Base-by-base conservation (phyloP, 2,113 vertebrate species). In the Anguilla rostrata region DNA sequence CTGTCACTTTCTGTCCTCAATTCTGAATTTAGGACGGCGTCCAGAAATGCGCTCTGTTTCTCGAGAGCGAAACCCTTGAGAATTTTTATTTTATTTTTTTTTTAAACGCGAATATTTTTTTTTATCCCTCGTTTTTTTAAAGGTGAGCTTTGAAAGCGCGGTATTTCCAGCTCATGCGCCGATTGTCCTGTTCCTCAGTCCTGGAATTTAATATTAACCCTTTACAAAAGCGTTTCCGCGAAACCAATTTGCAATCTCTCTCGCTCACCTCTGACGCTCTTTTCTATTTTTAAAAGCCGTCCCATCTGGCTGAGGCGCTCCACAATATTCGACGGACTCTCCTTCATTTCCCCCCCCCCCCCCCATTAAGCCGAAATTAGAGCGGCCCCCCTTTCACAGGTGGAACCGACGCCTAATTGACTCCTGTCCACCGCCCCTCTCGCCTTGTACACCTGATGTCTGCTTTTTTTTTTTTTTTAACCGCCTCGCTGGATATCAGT, bases 281-380 rank as follows among this genome's bases (percentile, higher is more conserved):
- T 92, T 92, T 86, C 93, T 94, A 94, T 75, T 94, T 94, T 92
- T 89, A 89, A 94, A 92, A 85, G 86, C 83, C 85, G 93, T 94
- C 94, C 91, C 94, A 95, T 95, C 95, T 95, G 95, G 93, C 83
- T 66, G 18, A 79, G 88, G 88, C 78, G 91, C 90, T 88, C 89
- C 91, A 95, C 93, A 94, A 94, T 94, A 93, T 94, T 89, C 90
- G 88, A 91, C 91, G 20, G 92, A 93, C 95, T 94, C 94, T 92
- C 93, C 92, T 95, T 95, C 91, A 93, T 95, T 94, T 92, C 91
- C 89, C n/a, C n/a, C 91, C 89, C 91, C 89, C 91, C 83, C 87
- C 90, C 91, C 34, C 93, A 94, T 93, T 95, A 95, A 94, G 91
- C 92, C 93, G 92, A 94, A 94, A 94, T 94, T 92, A 94, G 93